Evolutionary conservation across 2,113 vertebrate species (phyloP), one percentile per base, ranked within the genome.

Genomic region (Ciconia maguari): DNA sequence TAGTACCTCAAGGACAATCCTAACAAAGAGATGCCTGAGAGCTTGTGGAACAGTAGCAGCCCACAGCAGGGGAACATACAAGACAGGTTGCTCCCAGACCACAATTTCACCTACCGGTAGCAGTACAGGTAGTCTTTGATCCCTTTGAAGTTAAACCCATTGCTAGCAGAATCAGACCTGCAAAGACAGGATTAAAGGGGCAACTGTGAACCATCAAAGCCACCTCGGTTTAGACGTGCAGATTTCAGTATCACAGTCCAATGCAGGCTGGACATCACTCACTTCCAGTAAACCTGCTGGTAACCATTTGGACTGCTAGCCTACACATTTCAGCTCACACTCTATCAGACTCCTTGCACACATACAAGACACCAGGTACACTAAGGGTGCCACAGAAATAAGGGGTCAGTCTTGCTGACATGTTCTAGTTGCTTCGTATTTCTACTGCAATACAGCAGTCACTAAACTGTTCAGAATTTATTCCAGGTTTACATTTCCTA

Each of bases 91-190:
- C 70, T 90, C 51, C 32, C 81, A 94, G 69, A 70, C 22, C 18
- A n/a, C 5, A 57, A 44, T 48, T 86, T 88, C 79, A 96, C 96
- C 58, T 97, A 98, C 97, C 52, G 16, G 72, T 98, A 98, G 69
- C 90, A 96, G 46, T 97, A 94, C 84, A 97, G 57, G 38, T 97
- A 98, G 42, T 98, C 97, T 88, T 93, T 96, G 87, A 98, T 97
- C 55, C 92, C 96, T 95, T 95, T 97, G 96, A 97, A 98, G 83
- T 72, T 95, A 94, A 98, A 98, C 27, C 91, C 82, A 2, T 20
- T 30, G 42, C n/a, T 69, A 51, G 65, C 26, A 91, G 93, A 95
- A 89, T 81, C 60, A 69, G 94, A 68, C 46, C 97, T 98, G 75
- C 21, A 77, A 87, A 77, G 46, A 88, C 77, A 68, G 9, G 8